These are phyloP conservation scores for Cherax quadricarinatus DNA, from an alignment of 1,140 invertebrate genomes.

Conservation along the genomic window DNA sequence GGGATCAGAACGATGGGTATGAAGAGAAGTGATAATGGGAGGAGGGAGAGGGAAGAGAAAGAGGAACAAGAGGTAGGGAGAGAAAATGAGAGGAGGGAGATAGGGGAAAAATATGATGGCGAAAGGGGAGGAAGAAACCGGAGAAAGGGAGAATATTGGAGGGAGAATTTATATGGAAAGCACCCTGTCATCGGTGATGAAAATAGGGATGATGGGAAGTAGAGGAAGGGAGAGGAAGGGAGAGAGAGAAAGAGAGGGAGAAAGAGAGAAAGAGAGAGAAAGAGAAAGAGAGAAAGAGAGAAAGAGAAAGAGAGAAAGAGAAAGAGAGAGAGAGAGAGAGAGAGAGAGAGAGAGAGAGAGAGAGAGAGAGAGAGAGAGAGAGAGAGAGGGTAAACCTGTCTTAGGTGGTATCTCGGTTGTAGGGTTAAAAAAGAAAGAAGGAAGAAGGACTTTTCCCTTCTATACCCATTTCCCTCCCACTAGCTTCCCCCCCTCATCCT, in stretches of 20 bases:
- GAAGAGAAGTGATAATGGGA: not conserved
- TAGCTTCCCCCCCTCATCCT: not conserved
- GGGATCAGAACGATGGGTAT: not conserved
- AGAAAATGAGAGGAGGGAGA: not conserved
- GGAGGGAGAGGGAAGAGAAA: not conserved
- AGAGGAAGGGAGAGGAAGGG: not conserved
- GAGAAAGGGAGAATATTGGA: not conserved
- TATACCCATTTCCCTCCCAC: not conserved
- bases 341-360: not conserved
- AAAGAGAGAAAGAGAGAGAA: not conserved
- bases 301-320: slow-evolving; percentile 7
- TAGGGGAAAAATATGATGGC: not conserved
- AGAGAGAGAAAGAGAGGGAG: slow-evolving; percentile 28
- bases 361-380: not conserved
- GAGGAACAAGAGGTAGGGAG: not conserved
- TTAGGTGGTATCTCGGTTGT: not conserved
- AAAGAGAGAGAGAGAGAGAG: slow-evolving; percentile 31
- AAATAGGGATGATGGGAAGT: not conserved
- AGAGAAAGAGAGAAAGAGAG: not conserved
- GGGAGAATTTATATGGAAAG: not conserved
- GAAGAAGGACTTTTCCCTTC: too few relatives aligned
- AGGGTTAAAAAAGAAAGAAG: too few relatives aligned
- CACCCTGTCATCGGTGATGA: not conserved
- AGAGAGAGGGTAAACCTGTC: not conserved
- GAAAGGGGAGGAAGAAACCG: not conserved